Evolutionary conservation across 2,888 invertebrate species (phyloP).

Genomic region (Morpho helenor): DNA sequence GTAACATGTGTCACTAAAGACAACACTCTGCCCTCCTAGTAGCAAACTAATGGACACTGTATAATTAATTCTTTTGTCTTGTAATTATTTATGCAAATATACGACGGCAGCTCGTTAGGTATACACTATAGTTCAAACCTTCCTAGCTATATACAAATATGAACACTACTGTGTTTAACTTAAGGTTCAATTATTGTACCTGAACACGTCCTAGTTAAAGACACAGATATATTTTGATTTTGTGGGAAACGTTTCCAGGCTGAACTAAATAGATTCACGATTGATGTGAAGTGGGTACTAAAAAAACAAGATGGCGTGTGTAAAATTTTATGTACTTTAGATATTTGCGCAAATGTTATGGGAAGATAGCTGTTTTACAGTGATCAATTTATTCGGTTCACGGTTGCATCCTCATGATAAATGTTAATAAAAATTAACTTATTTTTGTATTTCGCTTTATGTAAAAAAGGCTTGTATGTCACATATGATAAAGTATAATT

Average conservation of each 20-base stretch:
- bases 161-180: too few species aligned
- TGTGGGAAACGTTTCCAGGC: slow-evolving; percentile 9
- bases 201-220: slow-evolving; percentile 6
- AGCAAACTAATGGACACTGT: slow-evolving; percentile 16
- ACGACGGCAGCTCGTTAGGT: slow-evolving; percentile 13
- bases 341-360: slow-evolving; percentile 15
- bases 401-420: too few species aligned
- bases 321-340: slow-evolving; percentile 21
- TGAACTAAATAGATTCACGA: slow-evolving; percentile 12
- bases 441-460: too few species aligned
- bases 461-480: too few species aligned
- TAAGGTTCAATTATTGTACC: too few species aligned
- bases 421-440: too few species aligned
- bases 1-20: slow-evolving; percentile 27
- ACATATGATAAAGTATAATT: too few species aligned
- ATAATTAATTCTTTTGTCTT: slow-evolving; percentile 32
- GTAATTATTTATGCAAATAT: slow-evolving; percentile 30
- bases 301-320: slow-evolving; percentile 18
- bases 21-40: slow-evolving; percentile 21
- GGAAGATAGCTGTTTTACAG: slow-evolving; percentile 10
- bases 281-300: slow-evolving; percentile 17
- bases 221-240: slow-evolving; percentile 8
- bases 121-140: slow-evolving; percentile 6
- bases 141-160: neutral
- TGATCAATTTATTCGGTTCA: neutral